Evolutionary conservation across 2,797 vertebrate genomes (phyloP).

Genomic region (Hyperoplus immaculatus): DNA sequence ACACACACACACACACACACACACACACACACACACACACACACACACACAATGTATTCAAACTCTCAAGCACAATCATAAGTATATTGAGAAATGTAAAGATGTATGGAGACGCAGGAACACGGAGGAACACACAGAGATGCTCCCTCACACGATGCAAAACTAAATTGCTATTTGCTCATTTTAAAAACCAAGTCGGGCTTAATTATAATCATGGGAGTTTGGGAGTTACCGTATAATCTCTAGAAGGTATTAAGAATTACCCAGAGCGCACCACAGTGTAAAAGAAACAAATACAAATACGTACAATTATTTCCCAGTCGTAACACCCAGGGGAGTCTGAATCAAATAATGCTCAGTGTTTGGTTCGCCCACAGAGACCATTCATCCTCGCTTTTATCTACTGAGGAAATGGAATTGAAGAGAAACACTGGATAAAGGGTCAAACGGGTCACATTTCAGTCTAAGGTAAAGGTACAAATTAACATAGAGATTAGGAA

Average conservation of each 20-base stretch:
- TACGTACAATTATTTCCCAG: conserved; percentile 84
- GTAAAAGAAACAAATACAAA: conserved; percentile 84
- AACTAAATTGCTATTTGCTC: conserved; percentile 85
- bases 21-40: conserved; percentile 31
- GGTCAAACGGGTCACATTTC: conserved; percentile 72
- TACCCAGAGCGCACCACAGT: conserved; percentile 82
- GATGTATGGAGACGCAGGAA: conserved; percentile 51
- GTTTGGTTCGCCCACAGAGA: conserved; percentile 76
- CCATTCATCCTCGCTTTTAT: conserved; percentile 77
- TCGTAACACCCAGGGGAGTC: conserved; percentile 80
- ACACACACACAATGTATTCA: conserved; percentile 52
- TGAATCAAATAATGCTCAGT: conserved; percentile 81
- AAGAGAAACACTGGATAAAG: conserved; percentile 61
- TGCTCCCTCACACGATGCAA: conserved; percentile 84
- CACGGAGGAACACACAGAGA: conserved; percentile 76
- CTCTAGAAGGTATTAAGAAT: conserved; percentile 86
- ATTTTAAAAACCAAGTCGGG: conserved; percentile 86
- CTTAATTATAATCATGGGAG: conserved; percentile 87
- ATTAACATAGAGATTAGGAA: conserved; percentile 22
- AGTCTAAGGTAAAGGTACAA: conserved; percentile 46
- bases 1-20: too few species aligned
- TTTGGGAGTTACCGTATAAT: conserved; percentile 87
- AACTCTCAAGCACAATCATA: conserved; percentile 57
- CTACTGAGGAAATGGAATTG: conserved; percentile 69
- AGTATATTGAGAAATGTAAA: conserved; percentile 65